These are phyloP conservation scores for Olivierus martensii DNA, from an alignment of 1,140 invertebrate genomes.

Conservation along the genomic window DNA sequence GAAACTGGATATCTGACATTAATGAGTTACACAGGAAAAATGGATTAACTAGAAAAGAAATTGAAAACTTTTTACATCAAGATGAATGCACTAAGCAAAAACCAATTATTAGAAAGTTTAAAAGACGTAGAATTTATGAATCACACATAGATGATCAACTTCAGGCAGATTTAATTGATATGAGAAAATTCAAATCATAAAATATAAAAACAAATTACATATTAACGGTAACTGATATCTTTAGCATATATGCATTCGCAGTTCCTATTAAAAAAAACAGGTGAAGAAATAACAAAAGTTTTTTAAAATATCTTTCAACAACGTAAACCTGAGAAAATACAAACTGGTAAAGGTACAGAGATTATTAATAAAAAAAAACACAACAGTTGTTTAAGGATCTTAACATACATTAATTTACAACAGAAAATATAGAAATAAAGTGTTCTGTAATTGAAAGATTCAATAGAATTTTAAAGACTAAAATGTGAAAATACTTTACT, in stretches of 20 bases:
- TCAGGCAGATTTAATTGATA: slow-evolving; percentile 29
- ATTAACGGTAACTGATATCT: slow-evolving; percentile 33
- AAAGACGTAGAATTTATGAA: slow-evolving; percentile 15
- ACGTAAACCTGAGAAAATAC: slow-evolving; percentile 28
- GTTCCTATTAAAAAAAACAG: slow-evolving; percentile 34
- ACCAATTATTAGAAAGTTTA: slow-evolving; percentile 9
- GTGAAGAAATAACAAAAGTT: slow-evolving; percentile 18
- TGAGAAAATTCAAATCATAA: slow-evolving; percentile 21
- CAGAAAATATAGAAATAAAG: slow-evolving; percentile 24
- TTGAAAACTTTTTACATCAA: slow-evolving; percentile 5
- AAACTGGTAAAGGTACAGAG: slow-evolving; percentile 33
- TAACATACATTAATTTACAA: slow-evolving; percentile 14
- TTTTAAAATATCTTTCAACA: slow-evolving; percentile 23
- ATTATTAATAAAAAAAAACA: slow-evolving; percentile 26
- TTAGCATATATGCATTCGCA: slow-evolving; percentile 34
- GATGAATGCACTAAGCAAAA: slow-evolving; percentile 16
- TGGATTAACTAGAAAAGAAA: not conserved
- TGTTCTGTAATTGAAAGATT: slow-evolving; percentile 23
- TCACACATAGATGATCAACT: slow-evolving; percentile 26
- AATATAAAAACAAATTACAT: slow-evolving; percentile 34
- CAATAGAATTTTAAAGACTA: slow-evolving; percentile 23
- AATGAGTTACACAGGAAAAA: not conserved
- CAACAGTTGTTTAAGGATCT: slow-evolving; percentile 11
- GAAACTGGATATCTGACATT: not conserved
- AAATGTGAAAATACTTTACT: slow-evolving; percentile 24